Percentiles rank a stretch among this genome's conserved stretches.
Conservation (phyloP, 1,140 invertebrate species). For the Acromyrmex charruanus region DNA sequence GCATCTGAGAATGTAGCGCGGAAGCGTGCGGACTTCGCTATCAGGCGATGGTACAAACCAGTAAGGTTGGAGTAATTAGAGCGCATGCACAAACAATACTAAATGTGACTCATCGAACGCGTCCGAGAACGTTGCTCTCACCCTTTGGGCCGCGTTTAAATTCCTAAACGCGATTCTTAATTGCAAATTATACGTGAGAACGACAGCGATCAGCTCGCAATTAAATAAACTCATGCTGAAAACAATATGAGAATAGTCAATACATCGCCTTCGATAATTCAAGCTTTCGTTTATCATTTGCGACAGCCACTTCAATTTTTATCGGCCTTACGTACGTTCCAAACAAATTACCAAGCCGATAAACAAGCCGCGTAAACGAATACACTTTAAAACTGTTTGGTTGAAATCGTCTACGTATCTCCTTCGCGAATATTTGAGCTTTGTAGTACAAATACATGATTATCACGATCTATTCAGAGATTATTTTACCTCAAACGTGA, state of each 20-base stretch:
- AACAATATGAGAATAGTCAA: background rate
- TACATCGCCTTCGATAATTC: background rate
- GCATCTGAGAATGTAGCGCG: slow-evolving; percentile 15
- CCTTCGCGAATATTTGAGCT: slow-evolving; percentile 24
- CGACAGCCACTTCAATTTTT: slow-evolving; percentile 41
- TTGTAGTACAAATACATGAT: slow-evolving; percentile 8
- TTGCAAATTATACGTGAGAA: background rate
- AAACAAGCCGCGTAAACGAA: slow-evolving; percentile 11
- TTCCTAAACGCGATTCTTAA: slow-evolving; percentile 18
- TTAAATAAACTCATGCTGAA: background rate
- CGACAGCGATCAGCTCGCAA: background rate
- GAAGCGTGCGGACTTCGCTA: slow-evolving; percentile 35
- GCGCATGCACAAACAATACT: slow-evolving; percentile 25
- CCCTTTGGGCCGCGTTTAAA: slow-evolving; percentile 56
- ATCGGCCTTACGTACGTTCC: slow-evolving; percentile 22
- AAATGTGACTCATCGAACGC: slow-evolving; percentile 65
- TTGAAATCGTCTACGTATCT: slow-evolving; percentile 1
- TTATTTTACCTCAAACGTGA: background rate
- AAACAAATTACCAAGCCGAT: slow-evolving; percentile 28
- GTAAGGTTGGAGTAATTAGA: slow-evolving; percentile 63
- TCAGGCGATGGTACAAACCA: slow-evolving; percentile 34
- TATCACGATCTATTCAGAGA: slow-evolving; percentile 22
- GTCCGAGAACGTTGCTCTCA: slow-evolving; percentile 64
- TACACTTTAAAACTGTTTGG: background rate
- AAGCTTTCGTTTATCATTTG: slow-evolving; percentile 24